Conservation (phyloP, 1,140 invertebrate species). For the Augochlora pura region DNA sequence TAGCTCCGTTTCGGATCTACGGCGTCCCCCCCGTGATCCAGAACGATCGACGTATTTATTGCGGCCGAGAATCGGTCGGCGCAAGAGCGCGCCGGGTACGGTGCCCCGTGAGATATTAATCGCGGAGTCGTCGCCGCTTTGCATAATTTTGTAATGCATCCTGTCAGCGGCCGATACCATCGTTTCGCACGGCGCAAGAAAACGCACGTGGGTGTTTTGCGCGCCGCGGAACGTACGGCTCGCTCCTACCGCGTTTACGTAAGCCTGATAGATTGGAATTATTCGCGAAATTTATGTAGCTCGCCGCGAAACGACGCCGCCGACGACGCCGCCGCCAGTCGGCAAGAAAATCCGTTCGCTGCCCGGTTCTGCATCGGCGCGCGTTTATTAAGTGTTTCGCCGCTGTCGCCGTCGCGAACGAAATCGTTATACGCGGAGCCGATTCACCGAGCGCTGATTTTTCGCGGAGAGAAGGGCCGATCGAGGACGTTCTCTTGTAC, state of each 20-base stretch:
- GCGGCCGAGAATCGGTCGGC: not conserved
- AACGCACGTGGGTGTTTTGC: slow-evolving; percentile 57
- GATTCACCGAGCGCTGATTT: not conserved
- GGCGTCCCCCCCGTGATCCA: not conserved
- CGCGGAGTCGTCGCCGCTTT: slow-evolving; percentile 57
- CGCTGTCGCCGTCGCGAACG: not conserved
- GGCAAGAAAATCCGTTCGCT: slow-evolving; percentile 6
- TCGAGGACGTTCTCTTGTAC: not conserved
- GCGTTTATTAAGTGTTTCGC: slow-evolving; percentile 22
- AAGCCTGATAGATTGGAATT: slow-evolving; percentile 44
- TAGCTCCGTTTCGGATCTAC: no score
- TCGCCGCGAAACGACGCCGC: not conserved
- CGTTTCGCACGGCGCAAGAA: slow-evolving; percentile 59
- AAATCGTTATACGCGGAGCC: not conserved
- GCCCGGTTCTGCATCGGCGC: slow-evolving; percentile 11
- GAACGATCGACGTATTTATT: slow-evolving; percentile 1
- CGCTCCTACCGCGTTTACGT: slow-evolving; percentile 28
- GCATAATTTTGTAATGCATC: slow-evolving; percentile 66
- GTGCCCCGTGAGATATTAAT: slow-evolving; percentile 55
- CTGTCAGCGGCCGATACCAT: slow-evolving; percentile 58
- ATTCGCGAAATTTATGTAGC: slow-evolving; percentile 40
- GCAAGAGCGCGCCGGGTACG: not conserved
- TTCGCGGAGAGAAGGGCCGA: not conserved
- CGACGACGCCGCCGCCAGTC: not conserved
- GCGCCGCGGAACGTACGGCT: not conserved